phyloP scores from a whole-genome alignment of 2,113 vertebrate genomes.

The Piaya cayana region DNA sequence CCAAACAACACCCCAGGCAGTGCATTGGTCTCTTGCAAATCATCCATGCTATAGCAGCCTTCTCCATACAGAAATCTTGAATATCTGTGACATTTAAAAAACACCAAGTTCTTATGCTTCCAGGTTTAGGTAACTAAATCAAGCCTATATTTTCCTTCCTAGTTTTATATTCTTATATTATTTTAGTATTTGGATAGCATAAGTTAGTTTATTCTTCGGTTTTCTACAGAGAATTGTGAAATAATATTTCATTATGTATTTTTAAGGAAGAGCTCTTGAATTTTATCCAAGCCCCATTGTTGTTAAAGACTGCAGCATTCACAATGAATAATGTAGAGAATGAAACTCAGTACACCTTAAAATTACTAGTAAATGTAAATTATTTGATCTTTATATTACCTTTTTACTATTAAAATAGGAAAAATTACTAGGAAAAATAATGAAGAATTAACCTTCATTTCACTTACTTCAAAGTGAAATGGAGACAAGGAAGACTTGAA shows the following conservation, averaged over 20 bases:
- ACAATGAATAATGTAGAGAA: neutral
- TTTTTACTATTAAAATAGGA: no score
- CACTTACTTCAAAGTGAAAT: neutral
- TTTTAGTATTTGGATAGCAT: neutral
- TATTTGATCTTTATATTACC: neutral
- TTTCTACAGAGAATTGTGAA: neutral
- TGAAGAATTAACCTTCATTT: neutral
- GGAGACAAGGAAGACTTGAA: neutral
- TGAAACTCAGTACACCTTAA: neutral
- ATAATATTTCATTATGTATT: neutral
- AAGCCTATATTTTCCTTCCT: neutral
- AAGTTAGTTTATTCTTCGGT: neutral
- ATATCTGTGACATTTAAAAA: neutral
- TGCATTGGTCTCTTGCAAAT: neutral
- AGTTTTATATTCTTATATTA: neutral
- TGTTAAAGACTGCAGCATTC: neutral
- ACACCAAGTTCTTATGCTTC: neutral
- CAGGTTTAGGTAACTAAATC: neutral
- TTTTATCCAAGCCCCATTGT: neutral
- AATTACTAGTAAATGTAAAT: neutral
- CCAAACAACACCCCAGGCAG: neutral
- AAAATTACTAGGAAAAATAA: no score
- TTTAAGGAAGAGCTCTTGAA: neutral
- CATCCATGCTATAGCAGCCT: neutral
- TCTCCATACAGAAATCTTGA: neutral